Evolutionary conservation across 2,797 vertebrate genomes (phyloP).

Genomic region (Hemitrygon akajei): DNA sequence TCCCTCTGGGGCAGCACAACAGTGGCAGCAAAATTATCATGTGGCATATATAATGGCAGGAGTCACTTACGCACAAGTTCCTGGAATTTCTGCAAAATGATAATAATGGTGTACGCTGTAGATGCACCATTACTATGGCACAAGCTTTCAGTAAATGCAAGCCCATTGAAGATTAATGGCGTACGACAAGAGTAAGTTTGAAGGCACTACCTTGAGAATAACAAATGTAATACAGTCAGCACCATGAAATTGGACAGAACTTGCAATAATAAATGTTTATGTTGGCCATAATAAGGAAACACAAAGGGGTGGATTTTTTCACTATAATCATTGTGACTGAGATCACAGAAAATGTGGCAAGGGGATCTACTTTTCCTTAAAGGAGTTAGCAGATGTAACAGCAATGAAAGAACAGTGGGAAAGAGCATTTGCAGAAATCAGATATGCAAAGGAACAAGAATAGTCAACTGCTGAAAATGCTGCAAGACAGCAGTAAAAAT

Average conservation of each 20-base stretch:
- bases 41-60: neutral
- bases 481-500: neutral
- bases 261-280: neutral
- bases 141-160: neutral
- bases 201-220: slow-evolving; percentile 2
- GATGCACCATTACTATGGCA: neutral
- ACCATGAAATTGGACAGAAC: neutral
- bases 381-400: neutral
- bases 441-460: neutral
- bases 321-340: neutral
- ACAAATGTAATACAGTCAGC: slow-evolving; percentile 1
- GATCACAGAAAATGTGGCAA: neutral
- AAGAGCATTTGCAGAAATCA: neutral
- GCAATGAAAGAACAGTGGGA: neutral
- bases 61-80: slow-evolving; percentile 2
- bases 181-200: neutral
- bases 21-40: neutral
- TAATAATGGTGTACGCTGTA: slow-evolving; percentile 10
- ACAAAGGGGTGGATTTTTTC: neutral
- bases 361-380: neutral
- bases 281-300: neutral
- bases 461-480: neutral
- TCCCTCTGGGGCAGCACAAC: neutral
- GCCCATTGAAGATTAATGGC: neutral
- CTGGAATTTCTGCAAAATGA: neutral